Percentiles rank a stretch among this genome's conserved stretches.
Conservation (phyloP, 2,797 vertebrate species). For the Synanceia verrucosa region DNA sequence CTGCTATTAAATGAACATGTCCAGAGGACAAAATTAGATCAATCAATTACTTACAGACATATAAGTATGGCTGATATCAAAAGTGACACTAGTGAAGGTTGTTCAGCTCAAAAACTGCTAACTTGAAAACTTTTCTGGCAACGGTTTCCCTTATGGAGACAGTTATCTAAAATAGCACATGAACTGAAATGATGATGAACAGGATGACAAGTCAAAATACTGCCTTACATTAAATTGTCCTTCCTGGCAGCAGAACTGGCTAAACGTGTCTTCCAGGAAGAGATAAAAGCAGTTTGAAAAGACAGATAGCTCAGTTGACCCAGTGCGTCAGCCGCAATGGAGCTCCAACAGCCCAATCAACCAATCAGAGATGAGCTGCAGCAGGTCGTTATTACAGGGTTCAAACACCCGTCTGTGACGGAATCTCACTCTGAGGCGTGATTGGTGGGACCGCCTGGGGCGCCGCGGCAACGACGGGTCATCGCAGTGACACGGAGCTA, state of each 20-base stretch:
- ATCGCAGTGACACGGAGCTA: slow-evolving; percentile 67
- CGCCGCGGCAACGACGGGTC: slow-evolving; percentile 69
- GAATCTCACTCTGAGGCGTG: slow-evolving; percentile 51
- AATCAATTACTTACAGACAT: not conserved
- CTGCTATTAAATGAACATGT: not conserved
- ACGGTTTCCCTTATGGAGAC: not conserved
- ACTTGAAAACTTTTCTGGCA: slow-evolving; percentile 34
- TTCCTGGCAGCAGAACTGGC: slow-evolving; percentile 18
- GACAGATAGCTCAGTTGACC: slow-evolving; percentile 64
- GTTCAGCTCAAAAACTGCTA: not conserved
- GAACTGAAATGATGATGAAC: slow-evolving; percentile 25
- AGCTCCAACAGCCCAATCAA: slow-evolving; percentile 63
- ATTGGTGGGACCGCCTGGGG: slow-evolving; percentile 73
- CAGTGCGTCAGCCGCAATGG: slow-evolving; percentile 24
- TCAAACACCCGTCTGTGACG: slow-evolving; percentile 69
- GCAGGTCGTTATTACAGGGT: slow-evolving; percentile 71
- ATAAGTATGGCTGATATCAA: not conserved
- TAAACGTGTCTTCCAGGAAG: slow-evolving; percentile 35
- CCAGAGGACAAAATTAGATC: slow-evolving; percentile 3
- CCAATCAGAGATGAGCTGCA: slow-evolving; percentile 74
- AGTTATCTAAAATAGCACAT: not conserved
- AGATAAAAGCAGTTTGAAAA: slow-evolving; percentile 60
- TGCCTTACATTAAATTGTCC: not conserved
- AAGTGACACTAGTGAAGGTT: not conserved
- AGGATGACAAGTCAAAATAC: slow-evolving; percentile 15